Conservation (phyloP, 2,113 vertebrate species). For the Hypocryptadius cinnamomeus region DNA sequence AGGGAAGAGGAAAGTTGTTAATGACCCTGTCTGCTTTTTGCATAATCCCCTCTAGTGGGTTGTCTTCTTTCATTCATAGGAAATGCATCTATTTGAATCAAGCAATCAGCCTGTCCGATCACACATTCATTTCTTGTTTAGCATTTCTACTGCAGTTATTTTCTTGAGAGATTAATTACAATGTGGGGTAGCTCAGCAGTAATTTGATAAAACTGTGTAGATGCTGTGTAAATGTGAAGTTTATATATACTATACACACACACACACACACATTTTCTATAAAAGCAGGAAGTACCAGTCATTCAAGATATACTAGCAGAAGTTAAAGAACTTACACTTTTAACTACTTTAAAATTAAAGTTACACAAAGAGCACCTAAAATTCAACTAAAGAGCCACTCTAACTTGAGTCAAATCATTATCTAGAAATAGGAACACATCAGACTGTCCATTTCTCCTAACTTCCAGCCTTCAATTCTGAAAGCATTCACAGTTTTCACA, state of each 20-base stretch:
- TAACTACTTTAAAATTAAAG: background rate
- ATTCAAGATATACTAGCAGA: background rate
- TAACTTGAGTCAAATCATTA: background rate
- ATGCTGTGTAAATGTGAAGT: background rate
- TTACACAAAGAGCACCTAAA: background rate
- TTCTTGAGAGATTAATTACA: background rate
- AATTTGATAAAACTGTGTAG: background rate
- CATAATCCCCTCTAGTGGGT: background rate
- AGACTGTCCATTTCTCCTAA: background rate
- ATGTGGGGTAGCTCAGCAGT: background rate
- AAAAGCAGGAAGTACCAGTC: background rate
- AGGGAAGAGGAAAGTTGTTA: background rate
- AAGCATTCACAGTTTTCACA: background rate
- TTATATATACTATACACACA: background rate
- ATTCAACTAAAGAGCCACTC: background rate
- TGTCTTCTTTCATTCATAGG: background rate
- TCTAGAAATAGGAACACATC: background rate
- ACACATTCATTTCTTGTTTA: background rate
- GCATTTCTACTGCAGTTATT: background rate
- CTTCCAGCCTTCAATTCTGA: background rate
- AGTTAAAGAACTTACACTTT: background rate
- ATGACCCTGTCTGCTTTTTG: background rate
- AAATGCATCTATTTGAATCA: background rate
- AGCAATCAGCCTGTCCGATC: background rate
- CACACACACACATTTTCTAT: background rate